These are phyloP conservation scores for Urophycis tenuis DNA, from an alignment of 2,797 vertebrate species.

Conservation along the genomic window DNA sequence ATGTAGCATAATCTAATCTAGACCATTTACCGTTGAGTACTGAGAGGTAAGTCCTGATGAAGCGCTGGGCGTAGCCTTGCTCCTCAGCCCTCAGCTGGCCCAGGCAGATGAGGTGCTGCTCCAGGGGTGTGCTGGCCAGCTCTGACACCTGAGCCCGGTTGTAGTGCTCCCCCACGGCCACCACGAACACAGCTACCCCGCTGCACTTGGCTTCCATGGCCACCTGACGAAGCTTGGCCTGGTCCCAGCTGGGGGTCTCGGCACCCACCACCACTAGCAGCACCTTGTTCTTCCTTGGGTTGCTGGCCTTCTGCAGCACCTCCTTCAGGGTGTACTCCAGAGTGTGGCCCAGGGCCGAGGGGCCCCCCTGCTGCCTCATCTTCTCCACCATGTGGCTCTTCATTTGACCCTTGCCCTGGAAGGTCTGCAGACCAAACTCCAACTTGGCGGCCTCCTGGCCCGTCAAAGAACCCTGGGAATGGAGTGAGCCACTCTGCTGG, in stretches of 20 bases:
- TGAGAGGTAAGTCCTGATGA: conserved; percentile 74
- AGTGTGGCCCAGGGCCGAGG: conserved; percentile 62
- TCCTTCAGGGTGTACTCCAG: conserved; percentile 69
- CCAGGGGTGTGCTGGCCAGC: conserved; percentile 67
- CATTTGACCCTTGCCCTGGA: conserved; percentile 58
- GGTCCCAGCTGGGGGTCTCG: conserved; percentile 66
- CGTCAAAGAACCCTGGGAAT: conserved; percentile 43
- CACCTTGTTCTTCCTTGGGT: conserved; percentile 57
- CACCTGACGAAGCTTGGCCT: conserved; percentile 59
- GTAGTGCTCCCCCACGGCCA: conserved; percentile 65
- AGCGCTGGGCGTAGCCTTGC: conserved; percentile 68
- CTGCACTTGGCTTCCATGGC: conserved; percentile 74
- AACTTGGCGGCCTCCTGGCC: conserved; percentile 39
- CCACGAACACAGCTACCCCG: conserved; percentile 74
- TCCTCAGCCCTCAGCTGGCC: conserved; percentile 50
- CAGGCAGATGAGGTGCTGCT: conserved; percentile 76
- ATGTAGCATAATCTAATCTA: neutral
- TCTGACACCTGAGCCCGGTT: conserved; percentile 61
- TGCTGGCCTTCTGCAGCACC: conserved; percentile 59
- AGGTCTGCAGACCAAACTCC: conserved; percentile 72
- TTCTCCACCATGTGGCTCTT: conserved; percentile 62
- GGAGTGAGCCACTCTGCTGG: conserved; percentile 58
- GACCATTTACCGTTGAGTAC: conserved; percentile 67
- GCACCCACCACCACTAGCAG: conserved; percentile 71
- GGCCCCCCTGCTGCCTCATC: conserved; percentile 64